Evolutionary conservation across 2,113 vertebrate genomes (phyloP).

Genomic region (Spizaetus ornatus): DNA sequence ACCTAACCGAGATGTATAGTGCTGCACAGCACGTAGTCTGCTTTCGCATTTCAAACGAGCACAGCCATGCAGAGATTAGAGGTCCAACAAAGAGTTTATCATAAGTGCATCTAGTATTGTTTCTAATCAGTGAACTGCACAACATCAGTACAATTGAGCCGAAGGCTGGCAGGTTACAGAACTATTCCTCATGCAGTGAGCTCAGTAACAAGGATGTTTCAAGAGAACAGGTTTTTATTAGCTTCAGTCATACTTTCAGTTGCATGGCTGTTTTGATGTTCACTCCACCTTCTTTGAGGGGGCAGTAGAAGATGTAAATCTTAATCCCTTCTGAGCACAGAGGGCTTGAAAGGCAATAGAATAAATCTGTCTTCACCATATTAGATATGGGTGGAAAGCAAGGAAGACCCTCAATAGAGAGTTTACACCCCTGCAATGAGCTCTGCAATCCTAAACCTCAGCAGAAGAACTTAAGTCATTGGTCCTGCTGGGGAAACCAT

Average conservation of each 20-base stretch:
- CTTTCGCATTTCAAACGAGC: conserved; percentile 35
- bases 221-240: background rate
- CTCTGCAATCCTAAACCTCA: background rate
- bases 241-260: background rate
- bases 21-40: conserved; percentile 45
- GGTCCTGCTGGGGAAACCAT: background rate
- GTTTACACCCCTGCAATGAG: background rate
- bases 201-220: background rate
- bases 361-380: background rate
- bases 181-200: background rate
- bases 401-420: background rate
- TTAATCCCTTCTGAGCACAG: background rate
- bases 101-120: conserved; percentile 52
- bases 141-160: background rate
- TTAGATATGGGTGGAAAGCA: background rate
- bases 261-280: background rate
- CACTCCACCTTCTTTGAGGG: background rate
- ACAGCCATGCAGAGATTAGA: conserved; percentile 62
- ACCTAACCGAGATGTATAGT: background rate
- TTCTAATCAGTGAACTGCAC: conserved; percentile 45
- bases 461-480: background rate
- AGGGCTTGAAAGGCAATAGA: background rate
- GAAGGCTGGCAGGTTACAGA: background rate
- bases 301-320: background rate
- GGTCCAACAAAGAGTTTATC: conserved; percentile 55